Conservation (phyloP, 2,113 vertebrate species). For the Periophthalmus modestus region DNA sequence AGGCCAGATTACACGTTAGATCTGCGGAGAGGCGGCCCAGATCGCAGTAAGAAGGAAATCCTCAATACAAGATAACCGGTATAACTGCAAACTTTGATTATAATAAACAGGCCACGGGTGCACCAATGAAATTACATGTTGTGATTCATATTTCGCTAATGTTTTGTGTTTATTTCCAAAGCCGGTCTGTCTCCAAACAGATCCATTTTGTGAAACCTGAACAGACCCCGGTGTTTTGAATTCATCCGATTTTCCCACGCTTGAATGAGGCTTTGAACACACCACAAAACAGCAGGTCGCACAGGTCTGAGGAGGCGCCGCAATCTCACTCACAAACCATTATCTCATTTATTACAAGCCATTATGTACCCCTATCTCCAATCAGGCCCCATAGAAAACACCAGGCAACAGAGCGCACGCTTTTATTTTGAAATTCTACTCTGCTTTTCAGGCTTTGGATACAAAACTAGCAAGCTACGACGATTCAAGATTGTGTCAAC, state of each 20-base stretch:
- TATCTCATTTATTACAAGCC: slow-evolving; percentile 1
- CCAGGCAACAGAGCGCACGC: not conserved
- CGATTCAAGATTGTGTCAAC: not conserved
- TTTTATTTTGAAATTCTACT: not conserved
- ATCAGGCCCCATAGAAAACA: not conserved
- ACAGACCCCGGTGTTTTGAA: not conserved
- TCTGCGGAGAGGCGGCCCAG: too few species aligned
- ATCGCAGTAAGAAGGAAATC: too few species aligned
- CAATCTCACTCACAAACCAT: not conserved
- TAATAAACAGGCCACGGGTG: not conserved
- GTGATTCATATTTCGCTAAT: not conserved
- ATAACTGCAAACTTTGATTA: too few species aligned
- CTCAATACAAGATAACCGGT: too few species aligned
- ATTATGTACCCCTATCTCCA: not conserved
- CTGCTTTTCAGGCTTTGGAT: not conserved
- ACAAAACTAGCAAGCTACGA: not conserved
- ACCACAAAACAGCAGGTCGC: not conserved
- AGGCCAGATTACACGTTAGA: too few species aligned
- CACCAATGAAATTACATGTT: not conserved
- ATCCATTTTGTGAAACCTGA: not conserved
- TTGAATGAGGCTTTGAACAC: not conserved
- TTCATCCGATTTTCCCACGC: not conserved
- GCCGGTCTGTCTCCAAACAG: not conserved
- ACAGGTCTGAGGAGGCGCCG: not conserved
- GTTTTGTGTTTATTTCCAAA: not conserved